phyloP scores from a whole-genome alignment of 1,140 invertebrate genomes.

The Drosophila micromelanica region DNA sequence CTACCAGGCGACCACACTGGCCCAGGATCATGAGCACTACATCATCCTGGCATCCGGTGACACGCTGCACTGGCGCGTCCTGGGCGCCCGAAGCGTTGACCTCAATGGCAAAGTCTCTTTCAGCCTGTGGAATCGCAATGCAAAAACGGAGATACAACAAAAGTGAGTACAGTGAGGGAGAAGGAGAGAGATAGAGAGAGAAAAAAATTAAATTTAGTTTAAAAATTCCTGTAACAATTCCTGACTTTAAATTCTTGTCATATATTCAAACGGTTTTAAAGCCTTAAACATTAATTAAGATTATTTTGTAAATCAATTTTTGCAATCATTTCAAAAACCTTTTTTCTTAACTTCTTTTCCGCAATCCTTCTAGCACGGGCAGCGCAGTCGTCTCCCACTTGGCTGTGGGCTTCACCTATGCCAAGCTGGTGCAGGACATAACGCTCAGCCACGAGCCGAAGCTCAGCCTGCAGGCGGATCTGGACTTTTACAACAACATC shows the following conservation, averaged over 20 bases:
- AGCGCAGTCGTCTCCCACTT: slow-evolving; percentile 88
- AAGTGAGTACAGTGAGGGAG: slow-evolving; percentile 85
- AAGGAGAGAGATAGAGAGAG: too few relatives aligned
- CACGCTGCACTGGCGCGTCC: slow-evolving; percentile 88
- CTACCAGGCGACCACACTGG: slow-evolving; percentile 89
- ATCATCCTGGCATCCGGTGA: slow-evolving; percentile 91
- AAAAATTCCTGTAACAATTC: too few relatives aligned
- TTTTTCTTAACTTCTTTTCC: not conserved
- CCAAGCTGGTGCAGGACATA: slow-evolving; percentile 89
- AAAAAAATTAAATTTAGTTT: too few relatives aligned
- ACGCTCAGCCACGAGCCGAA: slow-evolving; percentile 89
- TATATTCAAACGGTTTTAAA: too few relatives aligned
- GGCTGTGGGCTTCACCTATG: slow-evolving; percentile 88
- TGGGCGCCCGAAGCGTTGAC: slow-evolving; percentile 92
- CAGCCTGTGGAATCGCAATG: slow-evolving; percentile 94
- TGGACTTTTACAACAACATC: slow-evolving; percentile 91
- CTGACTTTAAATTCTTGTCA: too few relatives aligned
- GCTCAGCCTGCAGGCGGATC: slow-evolving; percentile 90
- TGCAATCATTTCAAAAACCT: too few relatives aligned
- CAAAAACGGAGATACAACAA: slow-evolving; percentile 92
- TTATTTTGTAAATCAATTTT: too few relatives aligned
- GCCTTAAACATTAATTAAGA: too few relatives aligned
- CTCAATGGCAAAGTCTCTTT: slow-evolving; percentile 93
- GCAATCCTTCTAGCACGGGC: slow-evolving; percentile 87
- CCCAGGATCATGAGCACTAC: slow-evolving; percentile 90